phyloP scores from a whole-genome alignment of 2,888 invertebrate genomes.

The Micropterix aruncella region DNA sequence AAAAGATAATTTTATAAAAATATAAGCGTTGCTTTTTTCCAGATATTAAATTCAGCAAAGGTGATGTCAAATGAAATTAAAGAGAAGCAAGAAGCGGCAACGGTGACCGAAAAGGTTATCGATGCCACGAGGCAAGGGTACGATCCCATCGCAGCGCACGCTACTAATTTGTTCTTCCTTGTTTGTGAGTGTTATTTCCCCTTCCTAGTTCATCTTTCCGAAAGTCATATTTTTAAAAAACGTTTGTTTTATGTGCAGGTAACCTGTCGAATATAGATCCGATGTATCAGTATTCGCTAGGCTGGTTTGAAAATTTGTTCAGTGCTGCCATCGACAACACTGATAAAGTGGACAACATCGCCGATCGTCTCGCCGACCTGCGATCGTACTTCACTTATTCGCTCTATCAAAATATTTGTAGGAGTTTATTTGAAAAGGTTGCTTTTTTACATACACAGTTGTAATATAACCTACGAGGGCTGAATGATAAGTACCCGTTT shows the following conservation, averaged over 20 bases:
- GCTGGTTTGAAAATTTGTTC: slow-evolving; percentile 88
- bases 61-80: slow-evolving; percentile 80
- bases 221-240: background rate
- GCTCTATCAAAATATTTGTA: slow-evolving; percentile 79
- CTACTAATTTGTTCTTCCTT: slow-evolving; percentile 83
- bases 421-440: slow-evolving; percentile 87
- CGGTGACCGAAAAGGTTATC: slow-evolving; percentile 81
- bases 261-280: slow-evolving; percentile 87
- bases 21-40: slow-evolving; percentile 14
- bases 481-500: too few species aligned
- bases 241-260: slow-evolving; percentile 30
- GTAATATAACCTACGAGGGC: too few species aligned
- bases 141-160: slow-evolving; percentile 80
- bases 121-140: slow-evolving; percentile 75
- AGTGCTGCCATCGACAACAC: slow-evolving; percentile 76
- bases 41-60: slow-evolving; percentile 82
- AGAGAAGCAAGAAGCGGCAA: slow-evolving; percentile 79
- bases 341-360: slow-evolving; percentile 70
- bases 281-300: slow-evolving; percentile 93
- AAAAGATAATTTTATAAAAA: too few species aligned
- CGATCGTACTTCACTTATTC: slow-evolving; percentile 77
- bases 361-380: slow-evolving; percentile 57
- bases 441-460: too few species aligned
- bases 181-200: slow-evolving; percentile 40
- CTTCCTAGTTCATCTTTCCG: background rate